A percentile compares a stretch with the other conserved stretches of the same genome.
phyloP scores from a whole-genome alignment of 2,888 invertebrate species.

The Dorcus hopei region DNA sequence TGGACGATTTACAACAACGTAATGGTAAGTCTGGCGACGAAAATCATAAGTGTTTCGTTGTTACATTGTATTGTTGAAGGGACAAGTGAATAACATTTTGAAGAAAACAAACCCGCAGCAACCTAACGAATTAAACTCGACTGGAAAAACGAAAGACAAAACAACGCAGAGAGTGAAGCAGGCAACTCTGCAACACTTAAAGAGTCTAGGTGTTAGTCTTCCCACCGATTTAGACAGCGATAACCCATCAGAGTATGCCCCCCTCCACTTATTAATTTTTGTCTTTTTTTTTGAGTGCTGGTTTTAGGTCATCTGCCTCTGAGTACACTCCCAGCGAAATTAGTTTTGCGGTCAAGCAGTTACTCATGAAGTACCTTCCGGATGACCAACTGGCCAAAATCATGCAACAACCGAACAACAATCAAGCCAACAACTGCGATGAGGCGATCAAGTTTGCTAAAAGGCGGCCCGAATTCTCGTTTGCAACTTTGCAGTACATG shows the following conservation, averaged over 20 bases:
- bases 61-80: slow-evolving; percentile 33
- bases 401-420: slow-evolving; percentile 15
- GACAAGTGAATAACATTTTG: slow-evolving; percentile 56
- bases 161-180: slow-evolving; percentile 43
- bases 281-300: too few relatives aligned
- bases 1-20: slow-evolving; percentile 73
- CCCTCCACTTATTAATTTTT: too few relatives aligned
- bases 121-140: background rate
- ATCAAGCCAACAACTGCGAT: background rate
- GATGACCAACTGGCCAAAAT: slow-evolving; percentile 49
- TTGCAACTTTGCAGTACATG: slow-evolving; percentile 70
- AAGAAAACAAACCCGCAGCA: slow-evolving; percentile 41
- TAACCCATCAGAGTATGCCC: too few relatives aligned
- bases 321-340: slow-evolving; percentile 45
- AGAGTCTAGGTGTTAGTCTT: slow-evolving; percentile 41
- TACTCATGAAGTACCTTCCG: slow-evolving; percentile 56
- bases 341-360: slow-evolving; percentile 56
- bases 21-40: slow-evolving; percentile 51
- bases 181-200: slow-evolving; percentile 44
- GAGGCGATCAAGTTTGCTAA: slow-evolving; percentile 30
- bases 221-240: slow-evolving; percentile 29
- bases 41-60: background rate
- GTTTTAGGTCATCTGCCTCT: slow-evolving; percentile 12
- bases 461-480: slow-evolving; percentile 60
- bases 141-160: slow-evolving; percentile 23